Evolutionary conservation across 2,113 vertebrate species (phyloP).

Genomic region (Mesembrinibis cayennensis): DNA sequence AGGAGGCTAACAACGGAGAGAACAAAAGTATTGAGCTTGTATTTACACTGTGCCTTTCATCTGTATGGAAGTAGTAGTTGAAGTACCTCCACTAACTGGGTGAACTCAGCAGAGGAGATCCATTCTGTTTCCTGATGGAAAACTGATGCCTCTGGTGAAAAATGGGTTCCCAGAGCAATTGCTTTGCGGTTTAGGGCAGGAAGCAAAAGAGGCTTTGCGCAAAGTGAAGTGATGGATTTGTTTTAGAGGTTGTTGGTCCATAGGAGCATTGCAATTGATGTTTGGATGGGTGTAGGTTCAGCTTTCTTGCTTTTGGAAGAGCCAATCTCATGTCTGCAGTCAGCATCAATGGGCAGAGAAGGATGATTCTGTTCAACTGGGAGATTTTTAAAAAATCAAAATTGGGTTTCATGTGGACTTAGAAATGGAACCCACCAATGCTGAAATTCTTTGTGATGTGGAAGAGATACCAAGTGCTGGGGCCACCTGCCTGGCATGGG

Average conservation of each 20-base stretch:
- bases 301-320: background rate
- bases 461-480: background rate
- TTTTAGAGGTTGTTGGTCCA: background rate
- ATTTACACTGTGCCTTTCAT: background rate
- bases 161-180: background rate
- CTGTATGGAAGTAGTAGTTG: background rate
- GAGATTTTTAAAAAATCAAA: background rate
- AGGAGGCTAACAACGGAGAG: background rate
- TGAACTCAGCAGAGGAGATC: background rate
- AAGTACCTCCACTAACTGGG: background rate
- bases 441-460: background rate
- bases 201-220: background rate
- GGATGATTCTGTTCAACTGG: background rate
- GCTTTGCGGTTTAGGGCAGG: background rate
- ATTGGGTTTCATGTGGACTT: background rate
- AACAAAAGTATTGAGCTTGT: background rate
- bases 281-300: background rate
- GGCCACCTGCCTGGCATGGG: background rate
- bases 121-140: background rate
- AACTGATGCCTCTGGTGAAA: background rate
- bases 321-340: background rate
- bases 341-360: background rate
- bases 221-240: background rate
- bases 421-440: background rate
- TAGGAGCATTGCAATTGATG: background rate